phyloP scores from a whole-genome alignment of 2,113 vertebrate genomes.

The Centropus unirufus region DNA sequence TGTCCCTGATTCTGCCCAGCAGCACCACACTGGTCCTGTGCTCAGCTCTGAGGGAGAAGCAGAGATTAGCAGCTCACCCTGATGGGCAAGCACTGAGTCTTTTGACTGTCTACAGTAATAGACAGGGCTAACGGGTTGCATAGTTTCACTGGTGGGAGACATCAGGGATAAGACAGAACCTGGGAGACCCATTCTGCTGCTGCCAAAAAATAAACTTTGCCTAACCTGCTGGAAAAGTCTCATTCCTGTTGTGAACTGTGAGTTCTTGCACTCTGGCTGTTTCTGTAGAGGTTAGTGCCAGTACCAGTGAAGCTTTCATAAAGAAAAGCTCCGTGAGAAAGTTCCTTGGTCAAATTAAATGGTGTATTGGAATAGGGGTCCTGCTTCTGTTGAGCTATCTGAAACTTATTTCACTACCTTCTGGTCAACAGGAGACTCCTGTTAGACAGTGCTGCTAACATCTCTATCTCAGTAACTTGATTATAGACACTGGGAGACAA shows the following conservation, averaged over 20 bases:
- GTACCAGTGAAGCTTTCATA: background rate
- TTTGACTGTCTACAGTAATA: background rate
- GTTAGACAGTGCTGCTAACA: background rate
- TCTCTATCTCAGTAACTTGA: background rate
- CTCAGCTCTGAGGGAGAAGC: background rate
- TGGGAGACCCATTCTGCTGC: background rate
- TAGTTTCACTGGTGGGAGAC: background rate
- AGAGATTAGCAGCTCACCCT: background rate
- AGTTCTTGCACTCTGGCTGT: background rate
- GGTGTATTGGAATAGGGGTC: background rate
- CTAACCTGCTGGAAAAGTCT: background rate
- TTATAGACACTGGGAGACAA: background rate
- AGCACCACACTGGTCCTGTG: background rate
- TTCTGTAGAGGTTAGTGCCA: background rate
- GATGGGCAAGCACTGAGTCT: background rate
- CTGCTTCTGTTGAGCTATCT: background rate
- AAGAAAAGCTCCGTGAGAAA: background rate
- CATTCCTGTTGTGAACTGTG: background rate
- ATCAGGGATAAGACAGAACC: background rate
- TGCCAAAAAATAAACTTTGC: background rate
- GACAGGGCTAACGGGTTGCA: background rate
- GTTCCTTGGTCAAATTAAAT: background rate
- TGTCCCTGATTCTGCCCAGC: background rate
- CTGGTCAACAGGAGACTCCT: background rate
- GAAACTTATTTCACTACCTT: background rate